Conservation (phyloP, 1,140 invertebrate species). For the Paraescarpia echinospica region DNA sequence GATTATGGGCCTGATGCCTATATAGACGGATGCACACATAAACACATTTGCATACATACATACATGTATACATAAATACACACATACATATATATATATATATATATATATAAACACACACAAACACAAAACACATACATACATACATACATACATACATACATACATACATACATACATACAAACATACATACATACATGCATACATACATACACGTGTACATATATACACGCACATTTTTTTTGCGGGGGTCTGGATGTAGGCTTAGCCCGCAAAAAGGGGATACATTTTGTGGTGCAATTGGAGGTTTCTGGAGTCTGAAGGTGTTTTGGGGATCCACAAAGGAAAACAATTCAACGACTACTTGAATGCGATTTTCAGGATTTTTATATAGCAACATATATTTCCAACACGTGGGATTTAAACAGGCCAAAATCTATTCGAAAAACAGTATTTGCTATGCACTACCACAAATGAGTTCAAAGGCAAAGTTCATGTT, state of each 20-base stretch:
- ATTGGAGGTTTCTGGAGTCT: no score
- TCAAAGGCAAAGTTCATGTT: not conserved
- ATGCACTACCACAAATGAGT: not conserved
- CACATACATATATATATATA: no score
- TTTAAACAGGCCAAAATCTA: not conserved
- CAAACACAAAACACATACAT: not conserved
- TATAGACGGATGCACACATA: no score
- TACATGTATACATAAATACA: not conserved
- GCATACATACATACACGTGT: not conserved
- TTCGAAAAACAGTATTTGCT: not conserved
- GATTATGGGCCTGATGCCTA: no score
- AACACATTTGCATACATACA: not conserved
- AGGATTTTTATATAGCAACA: no score
- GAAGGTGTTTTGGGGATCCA: no score
- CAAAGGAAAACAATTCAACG: no score
- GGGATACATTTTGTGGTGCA: no score
- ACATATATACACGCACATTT: not conserved
- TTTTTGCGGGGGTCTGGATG: no score
- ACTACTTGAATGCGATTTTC: no score
- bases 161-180: slow-evolving; percentile 11
- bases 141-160: not conserved
- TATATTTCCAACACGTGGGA: no score
- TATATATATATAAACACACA: not conserved
- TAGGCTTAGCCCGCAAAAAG: no score
- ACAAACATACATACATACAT: slow-evolving; percentile 6